Evolutionary conservation across 2,888 invertebrate species (phyloP), one percentile per base, ranked within the genome.

Genomic region (Lordiphosa andalusiaca): DNA sequence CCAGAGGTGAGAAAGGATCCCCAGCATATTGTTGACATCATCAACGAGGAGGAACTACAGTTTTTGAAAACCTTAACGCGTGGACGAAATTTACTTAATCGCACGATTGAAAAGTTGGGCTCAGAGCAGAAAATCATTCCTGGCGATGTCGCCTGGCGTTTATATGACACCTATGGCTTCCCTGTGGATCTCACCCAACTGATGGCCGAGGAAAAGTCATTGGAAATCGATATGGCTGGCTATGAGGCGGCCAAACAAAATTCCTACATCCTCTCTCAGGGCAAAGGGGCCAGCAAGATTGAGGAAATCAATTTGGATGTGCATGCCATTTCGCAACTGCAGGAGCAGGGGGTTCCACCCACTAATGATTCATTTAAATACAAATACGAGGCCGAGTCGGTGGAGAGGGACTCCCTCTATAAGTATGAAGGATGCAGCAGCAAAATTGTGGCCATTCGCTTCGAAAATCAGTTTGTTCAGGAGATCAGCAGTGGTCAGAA

Each of bases 141-240:
- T 36, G 98, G 99, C 53, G 97, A 99, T 90, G 94, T 99, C 47
- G 98, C 99, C 1, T 99, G 99, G 99, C 93, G 98, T 57, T 91
- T 99, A 54, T 99, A 99, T 89, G 99, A 99, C 87, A 99, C 99
- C 0, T 99, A 99, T 88, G 99, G 99, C 13, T 99, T 99, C 88
- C 99, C 99, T 0, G 93, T 99, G 52, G 99, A 99, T 91, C 92
- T 99, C 67, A 99, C 99, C 0, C 95, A 95, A 83, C 91, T 99
- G 33, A 99, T 99, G 98, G 95, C 95, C 47, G 99, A 99, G 91
- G 99, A 99, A 90, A 96, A 95, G 85, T 95, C 95, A 0, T 91
- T 99, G 4, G 89, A 90, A 53, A 94, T 99, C 67, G 96, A 99
- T 88, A 95, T 96, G 94, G 91, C 90, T 25, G 93, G 91, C n/a